Percentiles rank a stretch among this genome's conserved stretches.
Evolutionary conservation across 2,113 vertebrate species (phyloP).

Genomic region (Rhinogobius similis): DNA sequence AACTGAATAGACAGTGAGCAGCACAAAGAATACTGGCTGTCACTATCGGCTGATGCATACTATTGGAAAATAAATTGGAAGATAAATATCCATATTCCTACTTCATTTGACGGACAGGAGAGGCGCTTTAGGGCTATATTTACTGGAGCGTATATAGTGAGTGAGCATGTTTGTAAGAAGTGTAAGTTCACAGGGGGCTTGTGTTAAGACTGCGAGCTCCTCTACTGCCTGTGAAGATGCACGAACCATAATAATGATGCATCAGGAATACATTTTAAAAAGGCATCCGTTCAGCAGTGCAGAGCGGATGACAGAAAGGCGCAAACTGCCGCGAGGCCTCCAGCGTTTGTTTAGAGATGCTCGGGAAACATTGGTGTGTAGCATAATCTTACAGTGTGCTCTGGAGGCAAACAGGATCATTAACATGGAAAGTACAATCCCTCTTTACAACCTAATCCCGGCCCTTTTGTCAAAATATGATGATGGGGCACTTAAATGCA

Average conservation of each 20-base stretch:
- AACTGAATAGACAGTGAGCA: not conserved
- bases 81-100: not conserved
- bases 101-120: not conserved
- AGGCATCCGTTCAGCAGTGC: slow-evolving; percentile 7
- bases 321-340: slow-evolving; percentile 22
- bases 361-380: slow-evolving; percentile 39
- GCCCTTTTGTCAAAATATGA: slow-evolving; percentile 44
- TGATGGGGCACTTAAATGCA: slow-evolving; percentile 41
- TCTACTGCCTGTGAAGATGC: slow-evolving; percentile 5
- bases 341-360: slow-evolving; percentile 48
- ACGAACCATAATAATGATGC: slow-evolving; percentile 2
- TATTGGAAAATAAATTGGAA: slow-evolving; percentile 10
- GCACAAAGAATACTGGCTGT: not conserved
- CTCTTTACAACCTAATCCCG: slow-evolving; percentile 33
- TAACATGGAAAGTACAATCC: slow-evolving; percentile 38
- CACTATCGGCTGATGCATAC: not conserved
- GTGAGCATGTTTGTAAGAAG: not conserved
- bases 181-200: not conserved
- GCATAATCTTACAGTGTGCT: slow-evolving; percentile 29
- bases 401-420: slow-evolving; percentile 41
- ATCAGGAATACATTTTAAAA: not conserved
- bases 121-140: slow-evolving; percentile 1
- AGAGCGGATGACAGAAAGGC: slow-evolving; percentile 18
- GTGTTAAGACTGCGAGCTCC: not conserved
- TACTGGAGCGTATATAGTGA: not conserved